A percentile compares a stretch with the other conserved stretches of the same genome.
Conservation (phyloP, 2,888 invertebrate species). For the Rhamnusium bicolor region DNA sequence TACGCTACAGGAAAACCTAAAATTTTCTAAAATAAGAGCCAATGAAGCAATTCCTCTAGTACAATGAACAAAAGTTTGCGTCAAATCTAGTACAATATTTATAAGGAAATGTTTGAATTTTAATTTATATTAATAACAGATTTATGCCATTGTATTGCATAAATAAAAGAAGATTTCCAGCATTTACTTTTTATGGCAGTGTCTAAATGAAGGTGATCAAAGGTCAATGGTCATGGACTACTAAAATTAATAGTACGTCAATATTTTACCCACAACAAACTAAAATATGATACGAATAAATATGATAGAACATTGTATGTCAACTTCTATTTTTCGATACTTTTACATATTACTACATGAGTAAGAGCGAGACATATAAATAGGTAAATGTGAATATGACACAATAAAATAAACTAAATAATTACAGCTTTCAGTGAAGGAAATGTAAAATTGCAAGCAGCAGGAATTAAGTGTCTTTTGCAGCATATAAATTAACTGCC, state of each 20-base stretch:
- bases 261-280: conserved; percentile 5
- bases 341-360: conserved; percentile 4
- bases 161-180: neutral
- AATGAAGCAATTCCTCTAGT: too few species aligned
- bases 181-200: neutral
- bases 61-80: too few species aligned
- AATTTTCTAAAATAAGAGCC: too few species aligned
- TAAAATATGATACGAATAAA: neutral
- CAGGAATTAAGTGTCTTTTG: conserved; percentile 57
- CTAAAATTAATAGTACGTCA: neutral
- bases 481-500: conserved; percentile 60
- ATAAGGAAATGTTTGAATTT: too few species aligned
- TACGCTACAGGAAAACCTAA: too few species aligned
- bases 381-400: conserved; percentile 28
- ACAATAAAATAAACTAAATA: conserved; percentile 52
- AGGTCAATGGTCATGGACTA: neutral
- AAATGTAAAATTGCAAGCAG: conserved; percentile 58
- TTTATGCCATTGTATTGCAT: too few species aligned
- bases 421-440: conserved; percentile 55
- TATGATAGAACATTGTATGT: neutral
- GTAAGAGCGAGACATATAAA: conserved; percentile 7
- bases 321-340: conserved; percentile 9
- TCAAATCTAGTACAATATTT: too few species aligned
- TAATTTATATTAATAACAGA: too few species aligned
- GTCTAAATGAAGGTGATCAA: neutral